Evolutionary conservation across 2,888 invertebrate species (phyloP).

Genomic region (Periphyllus acericola): DNA sequence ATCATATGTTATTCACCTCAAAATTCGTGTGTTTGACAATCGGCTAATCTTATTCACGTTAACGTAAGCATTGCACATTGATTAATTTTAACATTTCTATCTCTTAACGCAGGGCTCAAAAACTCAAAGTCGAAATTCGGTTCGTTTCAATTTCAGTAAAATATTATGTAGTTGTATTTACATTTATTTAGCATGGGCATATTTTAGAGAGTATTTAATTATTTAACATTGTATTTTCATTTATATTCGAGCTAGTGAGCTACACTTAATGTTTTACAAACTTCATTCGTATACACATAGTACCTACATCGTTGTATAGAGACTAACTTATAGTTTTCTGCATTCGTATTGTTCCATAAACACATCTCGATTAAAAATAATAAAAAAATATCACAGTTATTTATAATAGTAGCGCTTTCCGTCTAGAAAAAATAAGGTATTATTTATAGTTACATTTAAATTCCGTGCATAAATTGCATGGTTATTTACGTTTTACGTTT

Average conservation of each 20-base stretch:
- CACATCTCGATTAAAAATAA: neutral
- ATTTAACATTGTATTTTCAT: neutral
- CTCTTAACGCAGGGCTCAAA: slow-evolving; percentile 64
- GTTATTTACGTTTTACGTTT: neutral
- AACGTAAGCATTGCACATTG: slow-evolving; percentile 34
- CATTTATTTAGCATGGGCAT: slow-evolving; percentile 1
- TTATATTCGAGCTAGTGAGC: neutral
- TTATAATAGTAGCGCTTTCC: neutral
- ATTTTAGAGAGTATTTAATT: neutral
- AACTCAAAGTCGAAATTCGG: slow-evolving; percentile 65
- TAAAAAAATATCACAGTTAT: neutral
- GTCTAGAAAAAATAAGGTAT: neutral
- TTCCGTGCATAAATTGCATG: neutral
- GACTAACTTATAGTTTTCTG: neutral
- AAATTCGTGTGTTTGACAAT: slow-evolving; percentile 12
- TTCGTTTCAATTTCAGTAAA: slow-evolving; percentile 60
- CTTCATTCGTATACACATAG: neutral
- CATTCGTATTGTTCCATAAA: neutral
- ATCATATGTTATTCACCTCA: neutral
- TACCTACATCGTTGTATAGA: no score
- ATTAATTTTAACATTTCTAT: slow-evolving; percentile 59
- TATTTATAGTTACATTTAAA: neutral
- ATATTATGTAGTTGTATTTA: slow-evolving; percentile 45
- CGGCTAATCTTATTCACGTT: slow-evolving; percentile 34
- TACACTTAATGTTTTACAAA: neutral